Percentiles rank a stretch among this genome's conserved stretches.
Conservation (phyloP, 2,888 invertebrate genomes). For the Timema cristinae region DNA sequence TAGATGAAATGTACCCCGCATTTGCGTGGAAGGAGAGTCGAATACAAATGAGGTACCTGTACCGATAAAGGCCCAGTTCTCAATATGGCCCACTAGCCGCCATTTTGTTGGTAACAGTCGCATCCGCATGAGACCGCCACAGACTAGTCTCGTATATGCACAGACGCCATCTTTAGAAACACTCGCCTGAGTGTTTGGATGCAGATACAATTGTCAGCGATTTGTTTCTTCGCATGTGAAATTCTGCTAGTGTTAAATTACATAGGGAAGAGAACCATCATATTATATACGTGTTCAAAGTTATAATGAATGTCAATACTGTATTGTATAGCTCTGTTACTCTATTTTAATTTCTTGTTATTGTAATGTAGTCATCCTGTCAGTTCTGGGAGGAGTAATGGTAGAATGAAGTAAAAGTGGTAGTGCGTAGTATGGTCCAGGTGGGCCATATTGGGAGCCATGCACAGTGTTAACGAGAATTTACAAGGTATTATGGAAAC, state of each 20-base stretch:
- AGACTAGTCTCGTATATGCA: neutral
- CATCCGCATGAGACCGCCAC: neutral
- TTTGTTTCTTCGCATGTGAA: neutral
- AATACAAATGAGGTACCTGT: neutral
- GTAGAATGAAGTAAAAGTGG: neutral
- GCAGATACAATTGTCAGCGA: neutral
- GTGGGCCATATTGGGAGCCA: neutral
- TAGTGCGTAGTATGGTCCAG: neutral
- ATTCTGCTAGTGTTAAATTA: neutral
- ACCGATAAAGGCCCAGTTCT: slow-evolving; percentile 7
- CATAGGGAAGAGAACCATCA: neutral
- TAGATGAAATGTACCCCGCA: no score
- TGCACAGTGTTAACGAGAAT: neutral
- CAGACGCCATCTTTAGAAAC: neutral
- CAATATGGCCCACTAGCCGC: slow-evolving; percentile 1
- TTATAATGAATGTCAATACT: neutral
- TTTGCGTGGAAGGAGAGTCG: no score
- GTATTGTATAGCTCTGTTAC: slow-evolving; percentile 3
- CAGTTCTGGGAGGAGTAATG: neutral
- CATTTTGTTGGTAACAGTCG: slow-evolving; percentile 3
- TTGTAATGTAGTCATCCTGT: neutral
- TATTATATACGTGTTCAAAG: neutral
- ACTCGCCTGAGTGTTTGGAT: neutral
- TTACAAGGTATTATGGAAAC: neutral
- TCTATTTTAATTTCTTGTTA: neutral